Conservation (phyloP, 2,797 vertebrate species). For the Sebastes diploproa region DNA sequence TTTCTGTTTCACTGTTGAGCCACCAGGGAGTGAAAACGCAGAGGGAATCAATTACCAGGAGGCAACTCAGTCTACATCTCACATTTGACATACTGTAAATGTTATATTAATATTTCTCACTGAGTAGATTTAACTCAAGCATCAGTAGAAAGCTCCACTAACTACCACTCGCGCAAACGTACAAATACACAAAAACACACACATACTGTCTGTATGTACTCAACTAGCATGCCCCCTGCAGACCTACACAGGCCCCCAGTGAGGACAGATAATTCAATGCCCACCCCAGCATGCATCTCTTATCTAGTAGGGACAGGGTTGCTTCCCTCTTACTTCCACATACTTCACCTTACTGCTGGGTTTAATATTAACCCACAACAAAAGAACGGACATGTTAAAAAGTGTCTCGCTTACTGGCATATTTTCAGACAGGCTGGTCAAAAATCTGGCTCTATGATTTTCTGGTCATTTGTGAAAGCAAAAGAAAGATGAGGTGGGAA, state of each 20-base stretch:
- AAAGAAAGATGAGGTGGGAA: not conserved
- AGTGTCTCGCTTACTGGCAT: constrained; percentile 28
- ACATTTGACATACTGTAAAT: constrained; percentile 32
- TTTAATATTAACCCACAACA: constrained; percentile 33
- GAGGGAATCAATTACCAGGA: constrained; percentile 1
- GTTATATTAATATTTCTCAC: constrained; percentile 44
- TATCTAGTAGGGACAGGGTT: constrained; percentile 13
- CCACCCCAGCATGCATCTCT: constrained; percentile 39
- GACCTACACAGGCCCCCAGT: constrained; percentile 10
- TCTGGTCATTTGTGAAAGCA: constrained; percentile 11
- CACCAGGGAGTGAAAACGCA: not conserved
- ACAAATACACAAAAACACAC: constrained; percentile 29
- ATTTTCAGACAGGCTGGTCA: constrained; percentile 45
- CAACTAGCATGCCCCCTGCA: constrained; percentile 26
- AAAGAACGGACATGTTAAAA: not conserved
- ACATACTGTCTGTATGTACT: constrained; percentile 17
- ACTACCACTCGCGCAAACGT: constrained; percentile 19
- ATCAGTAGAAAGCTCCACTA: constrained; percentile 47
- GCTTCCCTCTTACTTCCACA: constrained; percentile 13
- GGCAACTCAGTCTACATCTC: constrained; percentile 21
- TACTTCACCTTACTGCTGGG: constrained; percentile 23
- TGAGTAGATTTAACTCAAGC: constrained; percentile 43
- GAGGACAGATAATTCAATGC: constrained; percentile 17
- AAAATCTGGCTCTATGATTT: constrained; percentile 31
- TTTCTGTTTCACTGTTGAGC: constrained; percentile 21